Conservation (phyloP, 2,888 invertebrate genomes). For the Craniophora ligustri region DNA sequence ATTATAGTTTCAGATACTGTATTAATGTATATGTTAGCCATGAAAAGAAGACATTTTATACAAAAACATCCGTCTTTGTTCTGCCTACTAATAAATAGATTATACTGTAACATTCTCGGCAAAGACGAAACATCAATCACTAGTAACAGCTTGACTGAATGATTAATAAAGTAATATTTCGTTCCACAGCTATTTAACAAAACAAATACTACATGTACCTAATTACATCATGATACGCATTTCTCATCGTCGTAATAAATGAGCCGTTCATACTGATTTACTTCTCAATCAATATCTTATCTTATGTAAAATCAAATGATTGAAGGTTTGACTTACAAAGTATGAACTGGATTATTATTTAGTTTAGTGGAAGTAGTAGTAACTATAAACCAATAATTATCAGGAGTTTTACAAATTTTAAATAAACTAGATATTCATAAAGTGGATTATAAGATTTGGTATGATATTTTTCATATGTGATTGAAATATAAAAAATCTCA, state of each 20-base stretch:
- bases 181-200: slow-evolving; percentile 14
- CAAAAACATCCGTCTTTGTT: slow-evolving; percentile 16
- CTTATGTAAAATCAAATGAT: slow-evolving; percentile 34
- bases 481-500: not conserved
- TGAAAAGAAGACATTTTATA: slow-evolving; percentile 23
- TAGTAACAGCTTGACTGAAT: slow-evolving; percentile 29
- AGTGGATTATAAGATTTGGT: too few species aligned
- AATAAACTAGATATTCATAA: too few species aligned
- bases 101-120: slow-evolving; percentile 43
- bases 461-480: too few species aligned
- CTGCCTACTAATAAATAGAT: slow-evolving; percentile 33
- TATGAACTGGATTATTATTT: slow-evolving; percentile 16
- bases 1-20: slow-evolving; percentile 3
- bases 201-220: slow-evolving; percentile 17
- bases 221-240: slow-evolving; percentile 25
- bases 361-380: too few species aligned
- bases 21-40: slow-evolving; percentile 13
- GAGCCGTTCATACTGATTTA: slow-evolving; percentile 30
- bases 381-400: too few species aligned
- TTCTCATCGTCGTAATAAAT: slow-evolving; percentile 31
- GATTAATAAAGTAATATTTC: slow-evolving; percentile 37
- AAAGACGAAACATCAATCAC: slow-evolving; percentile 38
- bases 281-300: slow-evolving; percentile 33
- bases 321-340: slow-evolving; percentile 21
- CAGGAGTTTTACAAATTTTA: too few species aligned